Base-by-base conservation (phyloP, 2,797 vertebrate species). In the Fundulus diaphanus region DNA sequence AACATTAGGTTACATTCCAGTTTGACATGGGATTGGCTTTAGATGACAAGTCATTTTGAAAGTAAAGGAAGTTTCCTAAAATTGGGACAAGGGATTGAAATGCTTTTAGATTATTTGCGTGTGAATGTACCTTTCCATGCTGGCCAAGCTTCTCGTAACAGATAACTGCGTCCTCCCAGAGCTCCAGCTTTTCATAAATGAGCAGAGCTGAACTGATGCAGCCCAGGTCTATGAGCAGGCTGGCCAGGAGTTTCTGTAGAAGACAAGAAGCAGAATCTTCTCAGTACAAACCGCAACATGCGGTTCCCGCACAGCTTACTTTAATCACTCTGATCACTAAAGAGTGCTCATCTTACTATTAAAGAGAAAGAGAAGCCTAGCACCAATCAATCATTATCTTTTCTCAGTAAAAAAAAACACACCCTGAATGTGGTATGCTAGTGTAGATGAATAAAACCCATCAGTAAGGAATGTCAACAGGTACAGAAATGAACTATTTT, bases 141-240 rank as follows among this genome's bases (percentile, higher is more conserved):
- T 97, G 96, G 66, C 98, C 98, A 48, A 96, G 90, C 90, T 95
- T 95, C 92, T 98, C 98, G 12, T 97, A 96, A 87, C 98, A 99
- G 92, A 99, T 93, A 27, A 99, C 95, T 0, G 93, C 96, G 31
- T 99, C 97, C 93, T 99, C 98, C 98, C 98, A 99, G 86, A 99
- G 97, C 91, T 98, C 95, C 73, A 99, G 93, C 74, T 95, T 96
- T 85, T 99, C 97, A 74, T 96, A 99, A 73, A 97, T 92, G 78
- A 97, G 96, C 54, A 99, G 95, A 77, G 98, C 97, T 54, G 98
- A 98, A 87, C 92, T 96, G 56, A 91, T 96, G 78, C 97, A 98
- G 80, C 98, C 98, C 29, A 99, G 93, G 77, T 98, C 97, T 48
- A 95, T 97, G 66, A 99, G 95, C 74, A 99, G 90, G 81, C 85